A percentile compares a stretch with the other conserved stretches of the same genome.
phyloP scores from a whole-genome alignment of 2,113 vertebrate genomes.

The Fregata magnificens region DNA sequence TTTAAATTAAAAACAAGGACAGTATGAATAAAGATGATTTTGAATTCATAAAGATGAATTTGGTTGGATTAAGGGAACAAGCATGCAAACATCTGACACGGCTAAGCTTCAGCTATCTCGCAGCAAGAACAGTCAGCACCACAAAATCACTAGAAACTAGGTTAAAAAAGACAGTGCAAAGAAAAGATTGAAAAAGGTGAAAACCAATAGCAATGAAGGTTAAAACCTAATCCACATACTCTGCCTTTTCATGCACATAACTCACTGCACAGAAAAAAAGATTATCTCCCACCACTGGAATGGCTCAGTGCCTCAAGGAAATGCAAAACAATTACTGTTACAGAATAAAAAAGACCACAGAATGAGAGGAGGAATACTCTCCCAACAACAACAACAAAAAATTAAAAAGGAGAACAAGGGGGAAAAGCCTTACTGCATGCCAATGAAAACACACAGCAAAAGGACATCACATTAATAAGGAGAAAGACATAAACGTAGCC shows the following conservation, averaged over 20 bases:
- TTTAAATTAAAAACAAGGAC: conserved; percentile 21
- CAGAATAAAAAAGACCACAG: background rate
- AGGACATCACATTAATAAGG: background rate
- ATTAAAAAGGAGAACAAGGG: background rate
- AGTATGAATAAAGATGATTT: conserved; percentile 30
- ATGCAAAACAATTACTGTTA: conserved; percentile 1
- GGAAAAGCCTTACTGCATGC: background rate
- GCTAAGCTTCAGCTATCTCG: background rate
- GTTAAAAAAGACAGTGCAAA: background rate
- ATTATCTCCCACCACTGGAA: background rate
- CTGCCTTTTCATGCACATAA: background rate
- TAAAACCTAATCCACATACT: background rate
- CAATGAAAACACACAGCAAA: background rate
- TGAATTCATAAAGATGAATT: background rate
- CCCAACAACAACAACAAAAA: background rate
- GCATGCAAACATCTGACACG: background rate
- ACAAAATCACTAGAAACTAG: background rate
- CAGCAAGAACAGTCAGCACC: background rate
- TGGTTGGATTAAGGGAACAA: background rate
- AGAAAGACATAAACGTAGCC: background rate
- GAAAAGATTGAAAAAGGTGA: background rate
- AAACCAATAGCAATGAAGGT: background rate
- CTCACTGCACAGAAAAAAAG: background rate
- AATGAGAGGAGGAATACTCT: background rate
- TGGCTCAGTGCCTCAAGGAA: conserved; percentile 19